Evolutionary conservation across 2,888 invertebrate species (phyloP).

Genomic region (Asteroscopus sphinx): DNA sequence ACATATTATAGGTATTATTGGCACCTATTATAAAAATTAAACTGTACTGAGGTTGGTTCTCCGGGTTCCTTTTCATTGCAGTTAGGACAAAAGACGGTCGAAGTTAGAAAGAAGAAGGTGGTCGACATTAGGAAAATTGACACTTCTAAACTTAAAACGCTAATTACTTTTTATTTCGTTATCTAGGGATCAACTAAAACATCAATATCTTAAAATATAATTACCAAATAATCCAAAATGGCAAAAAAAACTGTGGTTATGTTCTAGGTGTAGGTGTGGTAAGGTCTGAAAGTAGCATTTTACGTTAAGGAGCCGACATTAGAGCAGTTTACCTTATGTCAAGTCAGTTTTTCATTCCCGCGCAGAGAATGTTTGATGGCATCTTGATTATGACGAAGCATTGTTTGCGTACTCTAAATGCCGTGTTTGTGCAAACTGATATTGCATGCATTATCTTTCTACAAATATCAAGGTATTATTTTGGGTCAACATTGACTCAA

Average conservation of each 20-base stretch:
- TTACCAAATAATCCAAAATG: too few relatives aligned
- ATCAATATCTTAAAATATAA: slow-evolving; percentile 42
- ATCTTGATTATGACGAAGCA: slow-evolving; percentile 80
- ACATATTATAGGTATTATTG: too few relatives aligned
- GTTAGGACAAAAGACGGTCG: slow-evolving; percentile 24
- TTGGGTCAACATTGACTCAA: slow-evolving; percentile 84
- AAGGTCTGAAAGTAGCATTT: too few relatives aligned
- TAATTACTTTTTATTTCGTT: too few relatives aligned
- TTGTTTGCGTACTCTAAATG: slow-evolving; percentile 86
- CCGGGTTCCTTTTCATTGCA: slow-evolving; percentile 6
- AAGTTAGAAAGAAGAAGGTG: slow-evolving; percentile 3
- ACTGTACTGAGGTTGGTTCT: too few relatives aligned
- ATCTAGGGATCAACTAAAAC: slow-evolving; percentile 13
- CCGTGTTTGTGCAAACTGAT: slow-evolving; percentile 80
- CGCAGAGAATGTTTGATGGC: slow-evolving; percentile 65
- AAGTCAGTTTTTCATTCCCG: slow-evolving; percentile 50
- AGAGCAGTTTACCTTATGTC: too few relatives aligned
- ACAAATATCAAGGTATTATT: slow-evolving; percentile 83
- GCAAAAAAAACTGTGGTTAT: too few relatives aligned
- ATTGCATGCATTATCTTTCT: slow-evolving; percentile 72
- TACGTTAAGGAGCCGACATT: too few relatives aligned
- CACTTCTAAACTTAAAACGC: too few relatives aligned
- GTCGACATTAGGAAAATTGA: too few relatives aligned
- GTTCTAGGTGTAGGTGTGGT: too few relatives aligned
- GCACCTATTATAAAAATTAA: too few relatives aligned